These are phyloP conservation scores for Urophycis tenuis DNA, from an alignment of 2,797 vertebrate species.

Conservation along the genomic window DNA sequence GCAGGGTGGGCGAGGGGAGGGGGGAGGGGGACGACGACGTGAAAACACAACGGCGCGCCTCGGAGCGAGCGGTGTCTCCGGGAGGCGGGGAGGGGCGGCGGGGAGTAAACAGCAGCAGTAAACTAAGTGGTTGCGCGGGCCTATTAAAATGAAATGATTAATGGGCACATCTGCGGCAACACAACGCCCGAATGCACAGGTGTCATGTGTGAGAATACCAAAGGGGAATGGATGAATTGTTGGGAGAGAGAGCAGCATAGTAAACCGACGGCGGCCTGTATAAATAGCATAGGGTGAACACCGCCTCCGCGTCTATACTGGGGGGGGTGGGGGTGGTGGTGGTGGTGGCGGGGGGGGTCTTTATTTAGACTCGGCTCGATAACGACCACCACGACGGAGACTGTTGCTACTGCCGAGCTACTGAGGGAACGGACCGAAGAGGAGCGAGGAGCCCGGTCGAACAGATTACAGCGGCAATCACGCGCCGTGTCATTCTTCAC, in stretches of 20 bases:
- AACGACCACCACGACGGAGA: not conserved
- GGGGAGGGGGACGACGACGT: not conserved
- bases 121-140: constrained; percentile 50
- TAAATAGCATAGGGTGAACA: not conserved
- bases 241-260: not conserved
- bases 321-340: no score
- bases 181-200: constrained; percentile 31
- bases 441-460: not conserved
- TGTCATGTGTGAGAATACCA: constrained; percentile 40
- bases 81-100: constrained; percentile 16
- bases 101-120: constrained; percentile 49
- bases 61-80: not conserved
- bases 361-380: not conserved
- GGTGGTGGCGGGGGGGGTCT: no score
- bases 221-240: constrained; percentile 37
- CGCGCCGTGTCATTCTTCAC: not conserved
- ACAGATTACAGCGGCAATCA: not conserved
- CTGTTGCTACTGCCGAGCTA: not conserved
- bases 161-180: constrained; percentile 58
- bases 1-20: not conserved
- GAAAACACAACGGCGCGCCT: not conserved
- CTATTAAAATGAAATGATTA: constrained; percentile 66
- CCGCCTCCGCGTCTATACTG: not conserved
- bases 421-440: not conserved
- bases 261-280: not conserved